Evolutionary conservation across 1,140 invertebrate genomes (phyloP).

Genomic region (Drosophila hydei): DNA sequence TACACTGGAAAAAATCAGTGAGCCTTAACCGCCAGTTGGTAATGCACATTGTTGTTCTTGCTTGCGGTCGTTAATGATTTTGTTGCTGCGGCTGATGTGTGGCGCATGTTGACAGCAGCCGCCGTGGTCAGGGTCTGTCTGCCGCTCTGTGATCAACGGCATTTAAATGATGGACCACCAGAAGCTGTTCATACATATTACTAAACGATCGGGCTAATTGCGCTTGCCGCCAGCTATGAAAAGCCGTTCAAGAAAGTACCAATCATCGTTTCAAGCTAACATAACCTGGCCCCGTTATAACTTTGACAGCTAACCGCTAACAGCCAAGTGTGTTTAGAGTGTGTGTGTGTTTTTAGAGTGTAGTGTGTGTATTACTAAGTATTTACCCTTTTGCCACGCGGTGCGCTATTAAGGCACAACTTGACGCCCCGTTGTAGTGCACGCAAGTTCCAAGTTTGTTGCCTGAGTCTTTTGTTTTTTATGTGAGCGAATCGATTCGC

Average conservation of each 20-base stretch:
- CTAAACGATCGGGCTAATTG: slow-evolving; percentile 62
- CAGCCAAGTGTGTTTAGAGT: slow-evolving; percentile 3
- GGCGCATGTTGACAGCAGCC: slow-evolving; percentile 3
- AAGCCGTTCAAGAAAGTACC: slow-evolving; percentile 72
- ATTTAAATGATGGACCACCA: slow-evolving; percentile 72
- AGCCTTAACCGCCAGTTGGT: slow-evolving; percentile 2
- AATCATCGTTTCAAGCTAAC: slow-evolving; percentile 51
- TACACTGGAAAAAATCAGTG: neutral
- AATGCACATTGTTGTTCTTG: slow-evolving; percentile 36
- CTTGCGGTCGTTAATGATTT: slow-evolving; percentile 37
- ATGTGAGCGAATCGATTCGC: neutral
- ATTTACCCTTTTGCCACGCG: slow-evolving; percentile 43
- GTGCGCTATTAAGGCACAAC: slow-evolving; percentile 68
- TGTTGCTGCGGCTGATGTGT: slow-evolving; percentile 14
- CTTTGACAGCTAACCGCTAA: slow-evolving; percentile 50
- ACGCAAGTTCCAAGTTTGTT: slow-evolving; percentile 56
- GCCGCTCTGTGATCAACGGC: slow-evolving; percentile 71
- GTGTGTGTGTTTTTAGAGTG: slow-evolving; percentile 15
- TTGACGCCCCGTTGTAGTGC: slow-evolving; percentile 48
- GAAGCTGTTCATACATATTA: slow-evolving; percentile 50
- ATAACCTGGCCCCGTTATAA: slow-evolving; percentile 50
- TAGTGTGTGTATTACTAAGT: slow-evolving; percentile 21
- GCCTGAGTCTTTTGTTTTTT: slow-evolving; percentile 57
- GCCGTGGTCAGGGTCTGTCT: slow-evolving; percentile 56
- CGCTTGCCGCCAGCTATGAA: slow-evolving; percentile 62